Evolutionary conservation across 2,888 invertebrate genomes (phyloP).

Genomic region (Drosophila neonasuta): DNA sequence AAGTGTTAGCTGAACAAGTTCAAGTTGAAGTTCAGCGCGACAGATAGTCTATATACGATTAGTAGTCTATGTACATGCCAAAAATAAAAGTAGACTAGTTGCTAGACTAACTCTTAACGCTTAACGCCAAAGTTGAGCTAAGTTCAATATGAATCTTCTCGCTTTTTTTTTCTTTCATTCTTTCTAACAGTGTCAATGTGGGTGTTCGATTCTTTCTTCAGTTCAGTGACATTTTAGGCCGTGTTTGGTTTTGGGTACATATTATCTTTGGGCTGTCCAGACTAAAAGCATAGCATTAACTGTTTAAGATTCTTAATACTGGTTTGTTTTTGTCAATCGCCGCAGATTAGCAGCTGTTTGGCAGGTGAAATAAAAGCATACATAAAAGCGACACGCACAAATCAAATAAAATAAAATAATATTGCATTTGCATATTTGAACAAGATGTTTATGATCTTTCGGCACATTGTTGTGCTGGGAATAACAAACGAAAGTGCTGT

Average conservation of each 20-base stretch:
- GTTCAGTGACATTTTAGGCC: slow-evolving; percentile 55
- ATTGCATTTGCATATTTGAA: slow-evolving; percentile 66
- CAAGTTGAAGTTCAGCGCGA: slow-evolving; percentile 42
- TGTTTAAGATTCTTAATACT: slow-evolving; percentile 32
- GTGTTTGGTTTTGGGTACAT: not conserved
- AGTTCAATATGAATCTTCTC: slow-evolving; percentile 32
- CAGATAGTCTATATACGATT: not conserved
- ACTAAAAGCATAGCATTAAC: slow-evolving; percentile 11
- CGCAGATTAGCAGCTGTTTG: slow-evolving; percentile 41
- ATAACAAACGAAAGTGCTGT: slow-evolving; percentile 73
- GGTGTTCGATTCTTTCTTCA: slow-evolving; percentile 36
- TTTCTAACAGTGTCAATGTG: slow-evolving; percentile 30
- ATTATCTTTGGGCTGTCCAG: not conserved
- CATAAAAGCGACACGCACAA: slow-evolving; percentile 53
- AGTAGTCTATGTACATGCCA: not conserved
- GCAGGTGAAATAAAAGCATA: slow-evolving; percentile 37
- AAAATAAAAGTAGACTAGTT: slow-evolving; percentile 18
- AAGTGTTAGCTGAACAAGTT: slow-evolving; percentile 28
- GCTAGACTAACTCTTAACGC: slow-evolving; percentile 10
- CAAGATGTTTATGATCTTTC: slow-evolving; percentile 57
- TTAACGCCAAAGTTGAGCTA: slow-evolving; percentile 36
- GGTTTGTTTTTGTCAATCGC: slow-evolving; percentile 27
- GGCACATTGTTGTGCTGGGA: slow-evolving; percentile 52
- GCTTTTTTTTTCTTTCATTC: not conserved
- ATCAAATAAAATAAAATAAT: slow-evolving; percentile 51